Percentiles rank a stretch among this genome's conserved stretches.
Evolutionary conservation across 2,113 vertebrate species (phyloP).

Genomic region (Litocranius walleri): DNA sequence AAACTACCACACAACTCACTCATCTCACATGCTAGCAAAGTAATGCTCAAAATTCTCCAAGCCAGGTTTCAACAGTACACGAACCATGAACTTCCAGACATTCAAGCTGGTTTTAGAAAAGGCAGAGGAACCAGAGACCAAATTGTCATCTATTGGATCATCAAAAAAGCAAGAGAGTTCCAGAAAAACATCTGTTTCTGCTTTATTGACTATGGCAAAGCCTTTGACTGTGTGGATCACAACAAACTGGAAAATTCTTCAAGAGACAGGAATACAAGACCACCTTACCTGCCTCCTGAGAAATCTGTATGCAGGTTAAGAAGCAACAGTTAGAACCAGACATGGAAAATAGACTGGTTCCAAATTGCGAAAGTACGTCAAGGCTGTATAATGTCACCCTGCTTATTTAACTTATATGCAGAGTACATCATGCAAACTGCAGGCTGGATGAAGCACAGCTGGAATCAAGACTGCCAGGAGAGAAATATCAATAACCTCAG

Average conservation of each 20-base stretch:
- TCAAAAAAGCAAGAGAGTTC: not conserved
- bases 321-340: not conserved
- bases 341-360: not conserved
- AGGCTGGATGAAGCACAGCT: not conserved
- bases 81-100: not conserved
- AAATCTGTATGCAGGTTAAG: not conserved
- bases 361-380: not conserved
- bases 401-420: not conserved
- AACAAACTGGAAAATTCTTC: not conserved
- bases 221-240: not conserved
- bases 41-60: not conserved
- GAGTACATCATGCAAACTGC: not conserved
- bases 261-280: not conserved
- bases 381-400: not conserved
- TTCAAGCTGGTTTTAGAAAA: not conserved
- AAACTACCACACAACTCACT: not conserved
- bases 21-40: not conserved
- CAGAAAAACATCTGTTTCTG: not conserved
- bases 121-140: not conserved
- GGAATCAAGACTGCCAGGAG: not conserved
- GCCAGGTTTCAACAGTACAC: not conserved
- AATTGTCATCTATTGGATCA: not conserved
- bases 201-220: not conserved
- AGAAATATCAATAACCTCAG: not conserved
- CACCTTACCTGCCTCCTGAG: not conserved